Percentiles rank a stretch among this genome's conserved stretches.
These are phyloP conservation scores for Pavo muticus DNA, from an alignment of 2,113 vertebrate species.

Conservation along the genomic window DNA sequence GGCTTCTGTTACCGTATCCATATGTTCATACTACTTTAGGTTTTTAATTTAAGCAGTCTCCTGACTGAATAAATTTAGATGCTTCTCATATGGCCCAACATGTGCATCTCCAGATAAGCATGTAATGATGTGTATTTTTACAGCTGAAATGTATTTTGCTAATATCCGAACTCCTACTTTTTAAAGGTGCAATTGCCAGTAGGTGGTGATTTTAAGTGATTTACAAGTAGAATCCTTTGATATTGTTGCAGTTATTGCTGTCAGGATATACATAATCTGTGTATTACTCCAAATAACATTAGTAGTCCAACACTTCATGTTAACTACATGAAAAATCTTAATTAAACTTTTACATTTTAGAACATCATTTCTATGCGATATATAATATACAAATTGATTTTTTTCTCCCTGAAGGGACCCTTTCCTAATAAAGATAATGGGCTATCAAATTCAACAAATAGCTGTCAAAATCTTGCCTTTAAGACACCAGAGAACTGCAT, in stretches of 20 bases:
- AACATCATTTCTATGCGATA: not conserved
- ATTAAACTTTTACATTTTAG: not conserved
- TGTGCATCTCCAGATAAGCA: not conserved
- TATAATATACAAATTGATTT: not conserved
- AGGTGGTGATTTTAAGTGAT: not conserved
- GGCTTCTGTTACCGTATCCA: not conserved
- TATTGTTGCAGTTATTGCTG: not conserved
- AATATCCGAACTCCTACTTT: not conserved
- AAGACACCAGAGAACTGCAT: not conserved
- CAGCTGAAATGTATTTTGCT: not conserved
- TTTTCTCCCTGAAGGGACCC: not conserved
- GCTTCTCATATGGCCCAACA: not conserved
- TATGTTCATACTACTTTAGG: not conserved
- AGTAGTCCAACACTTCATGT: not conserved
- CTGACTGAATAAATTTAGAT: not conserved
- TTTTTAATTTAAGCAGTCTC: not conserved
- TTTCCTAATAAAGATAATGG: not conserved
- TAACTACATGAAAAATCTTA: not conserved
- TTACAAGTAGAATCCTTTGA: not conserved
- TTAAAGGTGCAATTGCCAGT: not conserved
- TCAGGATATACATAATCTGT: accelerated
- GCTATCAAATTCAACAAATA: not conserved
- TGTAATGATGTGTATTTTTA: accelerated
- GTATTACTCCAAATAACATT: not conserved
- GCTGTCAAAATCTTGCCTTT: not conserved